Evolutionary conservation across 2,888 invertebrate genomes (phyloP).

Genomic region (Liopterus haemorrhoidalis): DNA sequence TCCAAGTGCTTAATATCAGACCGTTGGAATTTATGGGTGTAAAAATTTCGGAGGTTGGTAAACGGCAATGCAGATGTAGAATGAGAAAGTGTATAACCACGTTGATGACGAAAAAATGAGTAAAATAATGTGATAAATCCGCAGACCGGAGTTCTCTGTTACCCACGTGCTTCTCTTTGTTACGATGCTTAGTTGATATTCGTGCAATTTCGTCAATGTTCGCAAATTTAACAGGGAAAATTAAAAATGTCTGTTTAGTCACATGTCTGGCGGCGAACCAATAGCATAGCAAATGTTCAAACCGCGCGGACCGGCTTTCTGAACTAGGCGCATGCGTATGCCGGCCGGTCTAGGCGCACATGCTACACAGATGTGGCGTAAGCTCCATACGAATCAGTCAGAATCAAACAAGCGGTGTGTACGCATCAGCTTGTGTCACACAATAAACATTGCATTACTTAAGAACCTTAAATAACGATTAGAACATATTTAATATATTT

Average conservation of each 20-base stretch:
- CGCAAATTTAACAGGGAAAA: slow-evolving; percentile 13
- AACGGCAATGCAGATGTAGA: no score
- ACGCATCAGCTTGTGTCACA: slow-evolving; percentile 41
- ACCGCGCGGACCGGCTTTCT: slow-evolving; percentile 39
- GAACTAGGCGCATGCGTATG: slow-evolving; percentile 47
- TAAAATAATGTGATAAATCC: no score
- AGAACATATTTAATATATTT: slow-evolving; percentile 41
- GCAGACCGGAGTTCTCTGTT: no score
- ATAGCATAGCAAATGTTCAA: slow-evolving; percentile 31
- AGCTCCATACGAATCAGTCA: slow-evolving; percentile 43
- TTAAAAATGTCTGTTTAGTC: slow-evolving; percentile 18
- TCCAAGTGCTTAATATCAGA: no score
- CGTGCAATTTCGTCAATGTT: slow-evolving; percentile 10
- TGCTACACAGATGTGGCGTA: slow-evolving; percentile 36
- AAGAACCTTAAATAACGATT: slow-evolving; percentile 23
- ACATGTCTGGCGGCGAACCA: slow-evolving; percentile 27
- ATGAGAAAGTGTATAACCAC: no score
- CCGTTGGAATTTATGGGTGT: no score
- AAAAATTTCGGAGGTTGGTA: no score
- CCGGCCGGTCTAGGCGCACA: slow-evolving; percentile 45
- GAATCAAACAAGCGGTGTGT: slow-evolving; percentile 43
- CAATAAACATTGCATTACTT: slow-evolving; percentile 38
- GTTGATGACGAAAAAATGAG: no score
- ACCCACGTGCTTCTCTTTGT: slow-evolving; percentile 20
- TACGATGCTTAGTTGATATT: slow-evolving; percentile 18